Evolutionary conservation across 2,888 invertebrate genomes (phyloP), one percentile per base, ranked within the genome.

Genomic region (Lithophane leautieri): DNA sequence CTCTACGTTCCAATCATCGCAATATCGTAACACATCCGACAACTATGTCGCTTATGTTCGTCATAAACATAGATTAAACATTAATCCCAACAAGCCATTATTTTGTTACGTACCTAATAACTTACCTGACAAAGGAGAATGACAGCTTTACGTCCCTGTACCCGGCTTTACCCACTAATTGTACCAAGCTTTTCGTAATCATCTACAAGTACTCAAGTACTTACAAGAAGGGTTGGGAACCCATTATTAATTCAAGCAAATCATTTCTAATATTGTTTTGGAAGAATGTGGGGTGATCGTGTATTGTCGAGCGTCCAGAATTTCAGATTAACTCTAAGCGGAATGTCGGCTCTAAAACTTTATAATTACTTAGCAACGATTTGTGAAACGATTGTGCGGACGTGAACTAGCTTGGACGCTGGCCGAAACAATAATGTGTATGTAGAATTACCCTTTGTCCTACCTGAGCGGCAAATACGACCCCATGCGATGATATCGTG

Each of bases 51-150:
- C 78, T 81, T 81, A 86, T 83, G 76, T 79, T 74, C 79, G 79
- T 85, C 87, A 87, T 88, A 88, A 88, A 88, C 87, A 87, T 81
- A 85, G 88, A 79, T 87, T 83, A 88, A 77, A 76, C 79, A 83
- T 88, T 88, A 85, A 87, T 87, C 85, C 85, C 75, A 78, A 88
- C 86, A 83, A 78, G 86, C 81, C 79, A 79, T 88, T 87, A 87
- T 85, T 86, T 87, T 79, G 79, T 85, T 79, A 81, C 72, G 84
- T 81, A 81, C 72, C 86, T 87, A 81, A 86, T 87, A 86, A 87
- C 81, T 86, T 86, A 86, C 86, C 88, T 81, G 88, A 87, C 86
- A 83, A 85, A 83, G 83, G 76, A 76, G 76, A 85, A 79, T 77
- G 88, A 85, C 86, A 87, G 88, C 73, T 81, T 83, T 78, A 75